phyloP scores from a whole-genome alignment of 1,140 invertebrate genomes.

The Eurytemora carolleeae region DNA sequence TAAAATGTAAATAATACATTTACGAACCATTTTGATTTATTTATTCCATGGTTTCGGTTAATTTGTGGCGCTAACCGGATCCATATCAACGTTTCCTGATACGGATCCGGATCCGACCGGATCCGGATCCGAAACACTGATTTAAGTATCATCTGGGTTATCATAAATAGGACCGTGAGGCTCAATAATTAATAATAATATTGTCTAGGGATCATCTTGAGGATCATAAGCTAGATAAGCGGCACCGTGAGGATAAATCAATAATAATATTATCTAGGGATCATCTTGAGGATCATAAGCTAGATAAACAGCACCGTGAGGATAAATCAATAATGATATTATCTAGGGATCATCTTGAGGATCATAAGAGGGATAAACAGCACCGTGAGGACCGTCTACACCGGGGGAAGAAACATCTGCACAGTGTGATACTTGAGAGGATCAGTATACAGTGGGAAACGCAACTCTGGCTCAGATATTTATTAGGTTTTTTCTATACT shows the following conservation, averaged over 20 bases:
- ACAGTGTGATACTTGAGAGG: constrained; percentile 2
- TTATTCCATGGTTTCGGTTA: too few relatives aligned
- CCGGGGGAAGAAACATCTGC: constrained; percentile 10
- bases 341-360: neutral
- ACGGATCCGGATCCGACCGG: too few relatives aligned
- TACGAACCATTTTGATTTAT: too few relatives aligned
- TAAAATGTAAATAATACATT: too few relatives aligned
- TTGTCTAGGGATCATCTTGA: neutral
- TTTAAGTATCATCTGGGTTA: too few relatives aligned
- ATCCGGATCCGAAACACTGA: too few relatives aligned
- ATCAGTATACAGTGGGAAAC: constrained; percentile 6
- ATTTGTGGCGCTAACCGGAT: too few relatives aligned
- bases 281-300: neutral
- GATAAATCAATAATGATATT: neutral
- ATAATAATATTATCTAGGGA: neutral
- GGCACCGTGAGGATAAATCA: constrained; percentile 1
- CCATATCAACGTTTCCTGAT: too few relatives aligned
- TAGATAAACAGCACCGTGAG: constrained; percentile 3
- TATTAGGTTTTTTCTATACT: neutral
- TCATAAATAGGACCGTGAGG: too few relatives aligned
- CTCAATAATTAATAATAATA: too few relatives aligned
- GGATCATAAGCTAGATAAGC: constrained; percentile 1
- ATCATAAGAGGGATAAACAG: constrained; percentile 1
- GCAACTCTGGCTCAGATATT: constrained; percentile 10
- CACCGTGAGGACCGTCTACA: constrained; percentile 2